These are phyloP conservation scores for Drosophila truncata DNA, from an alignment of 1,140 invertebrate species.

Conservation along the genomic window DNA sequence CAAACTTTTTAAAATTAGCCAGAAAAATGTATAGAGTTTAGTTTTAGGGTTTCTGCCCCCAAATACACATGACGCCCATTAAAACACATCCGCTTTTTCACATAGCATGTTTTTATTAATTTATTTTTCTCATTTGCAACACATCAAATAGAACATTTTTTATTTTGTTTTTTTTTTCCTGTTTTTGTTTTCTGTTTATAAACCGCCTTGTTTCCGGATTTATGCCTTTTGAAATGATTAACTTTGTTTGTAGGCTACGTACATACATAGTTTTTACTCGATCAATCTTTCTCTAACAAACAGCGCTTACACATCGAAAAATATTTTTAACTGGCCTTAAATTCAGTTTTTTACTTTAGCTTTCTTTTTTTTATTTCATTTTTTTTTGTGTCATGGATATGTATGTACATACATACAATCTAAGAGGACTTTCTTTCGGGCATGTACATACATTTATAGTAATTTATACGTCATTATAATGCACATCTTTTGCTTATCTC, in stretches of 20 bases:
- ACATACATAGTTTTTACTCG: slow-evolving; percentile 13
- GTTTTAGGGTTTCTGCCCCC: not conserved
- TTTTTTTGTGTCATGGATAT: slow-evolving; percentile 2
- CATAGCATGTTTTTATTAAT: slow-evolving; percentile 54
- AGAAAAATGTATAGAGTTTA: not conserved
- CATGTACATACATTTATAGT: slow-evolving; percentile 7
- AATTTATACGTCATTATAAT: slow-evolving; percentile 8
- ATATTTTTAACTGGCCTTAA: slow-evolving; percentile 63
- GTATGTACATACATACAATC: slow-evolving; percentile 3
- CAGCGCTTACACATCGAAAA: slow-evolving; percentile 76
- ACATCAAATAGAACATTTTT: slow-evolving; percentile 79
- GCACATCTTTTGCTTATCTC: not conserved
- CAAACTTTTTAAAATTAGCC: not conserved
- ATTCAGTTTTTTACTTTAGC: slow-evolving; percentile 8
- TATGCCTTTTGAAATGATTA: slow-evolving; percentile 35
- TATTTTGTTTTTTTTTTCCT: slow-evolving; percentile 21
- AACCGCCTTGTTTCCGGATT: slow-evolving; percentile 27
- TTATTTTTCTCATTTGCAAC: slow-evolving; percentile 72
- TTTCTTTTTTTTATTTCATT: not conserved
- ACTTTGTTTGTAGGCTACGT: slow-evolving; percentile 40
- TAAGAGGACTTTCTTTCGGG: slow-evolving; percentile 9
- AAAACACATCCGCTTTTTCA: slow-evolving; percentile 33
- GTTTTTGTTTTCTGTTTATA: slow-evolving; percentile 46
- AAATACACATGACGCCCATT: not conserved
- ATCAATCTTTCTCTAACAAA: slow-evolving; percentile 59